Conservation (phyloP, 1,140 invertebrate genomes). For the Leptinotarsa undecemlineata region DNA sequence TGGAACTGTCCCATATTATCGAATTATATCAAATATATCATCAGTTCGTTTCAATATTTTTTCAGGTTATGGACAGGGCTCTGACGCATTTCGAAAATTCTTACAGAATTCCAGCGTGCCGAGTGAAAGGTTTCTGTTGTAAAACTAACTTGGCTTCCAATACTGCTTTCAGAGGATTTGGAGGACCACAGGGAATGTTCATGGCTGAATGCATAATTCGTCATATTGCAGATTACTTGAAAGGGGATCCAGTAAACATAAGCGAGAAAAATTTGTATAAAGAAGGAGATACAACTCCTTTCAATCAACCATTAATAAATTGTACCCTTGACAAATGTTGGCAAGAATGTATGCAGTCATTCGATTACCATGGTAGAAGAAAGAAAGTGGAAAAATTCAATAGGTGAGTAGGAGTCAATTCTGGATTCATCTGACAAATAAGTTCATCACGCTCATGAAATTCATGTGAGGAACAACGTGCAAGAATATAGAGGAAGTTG, state of each 20-base stretch:
- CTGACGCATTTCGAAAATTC: slow-evolving; percentile 81
- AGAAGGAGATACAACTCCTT: slow-evolving; percentile 79
- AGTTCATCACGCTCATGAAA: no score
- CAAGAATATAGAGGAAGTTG: no score
- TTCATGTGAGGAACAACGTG: no score
- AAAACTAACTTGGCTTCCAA: slow-evolving; percentile 88
- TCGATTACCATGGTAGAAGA: slow-evolving; percentile 69
- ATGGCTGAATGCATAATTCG: slow-evolving; percentile 76
- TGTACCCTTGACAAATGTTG: slow-evolving; percentile 83
- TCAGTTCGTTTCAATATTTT: background rate
- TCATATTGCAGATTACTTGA: slow-evolving; percentile 73
- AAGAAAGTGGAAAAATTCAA: slow-evolving; percentile 73
- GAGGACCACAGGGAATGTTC: slow-evolving; percentile 89
- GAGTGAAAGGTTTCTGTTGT: slow-evolving; percentile 71
- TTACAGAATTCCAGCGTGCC: slow-evolving; percentile 73
- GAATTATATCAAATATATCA: no score
- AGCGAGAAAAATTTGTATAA: slow-evolving; percentile 76
- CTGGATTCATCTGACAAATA: no score
- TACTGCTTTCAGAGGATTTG: slow-evolving; percentile 89
- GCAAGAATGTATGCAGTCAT: slow-evolving; percentile 75
- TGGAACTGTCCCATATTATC: no score
- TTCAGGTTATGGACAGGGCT: slow-evolving; percentile 59
- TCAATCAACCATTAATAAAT: slow-evolving; percentile 72
- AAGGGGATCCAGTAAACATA: slow-evolving; percentile 62
- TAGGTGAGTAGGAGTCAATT: slow-evolving; percentile 56